These are phyloP conservation scores for Homarus gammarus DNA, from an alignment of 2,888 invertebrate genomes.

Conservation along the genomic window DNA sequence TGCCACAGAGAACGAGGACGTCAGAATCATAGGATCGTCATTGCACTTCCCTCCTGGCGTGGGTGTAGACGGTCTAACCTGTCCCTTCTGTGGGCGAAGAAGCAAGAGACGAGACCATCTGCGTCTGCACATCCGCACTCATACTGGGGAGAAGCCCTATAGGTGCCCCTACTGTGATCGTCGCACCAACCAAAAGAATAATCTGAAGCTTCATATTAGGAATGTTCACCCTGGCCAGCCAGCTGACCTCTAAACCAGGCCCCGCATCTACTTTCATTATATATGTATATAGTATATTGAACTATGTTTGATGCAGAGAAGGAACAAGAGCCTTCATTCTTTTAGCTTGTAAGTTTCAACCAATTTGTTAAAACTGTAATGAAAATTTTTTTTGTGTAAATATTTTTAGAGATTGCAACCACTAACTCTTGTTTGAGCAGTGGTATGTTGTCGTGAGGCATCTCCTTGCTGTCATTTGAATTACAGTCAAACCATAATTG, in stretches of 20 bases:
- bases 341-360: background rate
- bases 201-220: slow-evolving; percentile 74
- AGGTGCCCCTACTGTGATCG: slow-evolving; percentile 75
- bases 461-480: background rate
- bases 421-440: background rate
- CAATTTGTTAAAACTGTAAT: background rate
- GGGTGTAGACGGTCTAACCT: slow-evolving; percentile 52
- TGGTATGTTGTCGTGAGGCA: background rate
- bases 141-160: slow-evolving; percentile 75
- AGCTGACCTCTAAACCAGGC: slow-evolving; percentile 36
- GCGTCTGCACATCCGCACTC: slow-evolving; percentile 73
- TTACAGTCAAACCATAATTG: background rate
- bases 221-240: slow-evolving; percentile 74
- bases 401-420: background rate
- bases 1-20: slow-evolving; percentile 39
- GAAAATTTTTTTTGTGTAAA: background rate
- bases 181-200: slow-evolving; percentile 75
- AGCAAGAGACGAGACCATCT: slow-evolving; percentile 74
- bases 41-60: slow-evolving; percentile 28
- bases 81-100: slow-evolving; percentile 71
- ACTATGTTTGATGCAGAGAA: background rate
- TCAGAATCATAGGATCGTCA: slow-evolving; percentile 30
- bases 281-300: too few species aligned
- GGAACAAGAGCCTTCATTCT: background rate
- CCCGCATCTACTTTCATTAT: background rate